Evolutionary conservation across 2,797 vertebrate species (phyloP).

Genomic region (Distichodus sexfasciatus): DNA sequence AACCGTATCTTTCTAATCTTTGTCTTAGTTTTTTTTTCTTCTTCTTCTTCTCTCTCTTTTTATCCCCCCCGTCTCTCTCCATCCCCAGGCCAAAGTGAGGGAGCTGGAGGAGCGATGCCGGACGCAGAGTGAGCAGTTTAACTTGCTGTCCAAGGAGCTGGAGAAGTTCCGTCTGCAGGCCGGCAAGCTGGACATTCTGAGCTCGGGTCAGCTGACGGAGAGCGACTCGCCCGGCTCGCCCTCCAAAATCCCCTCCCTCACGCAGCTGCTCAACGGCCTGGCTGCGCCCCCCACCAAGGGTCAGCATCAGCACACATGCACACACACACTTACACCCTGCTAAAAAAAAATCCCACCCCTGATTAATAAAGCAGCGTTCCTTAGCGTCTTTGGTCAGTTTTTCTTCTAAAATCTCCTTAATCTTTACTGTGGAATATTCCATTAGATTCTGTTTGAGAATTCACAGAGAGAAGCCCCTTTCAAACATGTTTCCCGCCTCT

Average conservation of each 20-base stretch:
- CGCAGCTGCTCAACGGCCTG: slow-evolving; percentile 89
- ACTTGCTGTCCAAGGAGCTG: slow-evolving; percentile 92
- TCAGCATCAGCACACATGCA: slow-evolving; percentile 49
- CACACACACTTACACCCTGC: neutral
- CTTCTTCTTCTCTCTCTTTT: slow-evolving; percentile 1
- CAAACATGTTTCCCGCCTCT: no score
- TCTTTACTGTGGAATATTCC: no score
- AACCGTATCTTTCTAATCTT: slow-evolving; percentile 5
- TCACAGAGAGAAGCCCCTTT: no score
- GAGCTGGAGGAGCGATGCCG: slow-evolving; percentile 98
- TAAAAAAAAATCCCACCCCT: no score
- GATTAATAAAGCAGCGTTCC: no score
- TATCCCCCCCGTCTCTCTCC: neutral
- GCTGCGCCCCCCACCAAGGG: slow-evolving; percentile 86
- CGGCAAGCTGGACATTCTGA: slow-evolving; percentile 86
- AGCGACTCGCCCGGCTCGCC: slow-evolving; percentile 76
- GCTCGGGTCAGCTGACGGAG: slow-evolving; percentile 66
- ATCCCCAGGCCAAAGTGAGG: slow-evolving; percentile 88
- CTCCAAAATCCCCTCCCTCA: slow-evolving; percentile 81
- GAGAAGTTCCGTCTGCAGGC: slow-evolving; percentile 90
- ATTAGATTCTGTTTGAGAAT: no score
- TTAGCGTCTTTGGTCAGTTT: no score
- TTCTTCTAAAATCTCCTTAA: no score
- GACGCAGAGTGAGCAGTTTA: slow-evolving; percentile 94
- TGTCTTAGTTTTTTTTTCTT: neutral